Percentiles rank a stretch among this genome's conserved stretches.
These are phyloP conservation scores for Thaleichthys pacificus DNA, from an alignment of 2,797 vertebrate genomes.

Conservation along the genomic window DNA sequence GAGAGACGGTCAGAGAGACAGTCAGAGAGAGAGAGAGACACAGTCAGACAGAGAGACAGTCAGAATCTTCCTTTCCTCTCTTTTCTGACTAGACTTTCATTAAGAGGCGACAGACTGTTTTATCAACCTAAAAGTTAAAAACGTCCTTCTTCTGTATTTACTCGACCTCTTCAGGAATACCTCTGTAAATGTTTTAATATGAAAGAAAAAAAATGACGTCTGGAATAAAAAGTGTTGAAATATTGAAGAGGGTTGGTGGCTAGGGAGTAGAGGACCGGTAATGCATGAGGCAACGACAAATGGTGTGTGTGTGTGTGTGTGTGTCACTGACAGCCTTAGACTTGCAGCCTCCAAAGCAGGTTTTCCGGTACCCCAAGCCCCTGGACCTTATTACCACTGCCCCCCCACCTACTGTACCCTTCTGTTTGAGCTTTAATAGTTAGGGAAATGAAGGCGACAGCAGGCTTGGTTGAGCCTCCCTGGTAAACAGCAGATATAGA, in stretches of 20 bases:
- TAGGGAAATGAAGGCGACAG: constrained; percentile 28
- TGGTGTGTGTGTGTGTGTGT: background rate
- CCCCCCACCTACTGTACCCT: constrained; percentile 17
- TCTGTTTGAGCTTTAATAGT: constrained; percentile 22
- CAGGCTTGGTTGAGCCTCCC: constrained; percentile 24
- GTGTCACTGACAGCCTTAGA: constrained; percentile 8
- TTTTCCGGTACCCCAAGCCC: background rate
- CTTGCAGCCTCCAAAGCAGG: background rate
- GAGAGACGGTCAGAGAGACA: too few species aligned
- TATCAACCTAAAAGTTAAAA: constrained; percentile 41
- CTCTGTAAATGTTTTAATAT: constrained; percentile 55
- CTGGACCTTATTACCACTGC: constrained; percentile 36
- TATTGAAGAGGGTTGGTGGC: constrained; percentile 38
- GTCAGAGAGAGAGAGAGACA: too few species aligned
- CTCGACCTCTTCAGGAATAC: constrained; percentile 37
- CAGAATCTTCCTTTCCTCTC: background rate
- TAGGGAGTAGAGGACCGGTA: background rate
- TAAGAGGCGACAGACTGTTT: constrained; percentile 7
- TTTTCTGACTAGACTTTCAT: background rate
- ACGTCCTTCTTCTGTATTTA: constrained; percentile 37
- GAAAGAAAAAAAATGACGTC: constrained; percentile 34
- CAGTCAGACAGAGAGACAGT: constrained; percentile 1
- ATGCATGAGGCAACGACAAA: constrained; percentile 3
- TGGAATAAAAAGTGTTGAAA: constrained; percentile 48
- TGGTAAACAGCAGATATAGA: constrained; percentile 32